Conservation (phyloP, 2,113 vertebrate species). For the Podocnemis expansa region DNA sequence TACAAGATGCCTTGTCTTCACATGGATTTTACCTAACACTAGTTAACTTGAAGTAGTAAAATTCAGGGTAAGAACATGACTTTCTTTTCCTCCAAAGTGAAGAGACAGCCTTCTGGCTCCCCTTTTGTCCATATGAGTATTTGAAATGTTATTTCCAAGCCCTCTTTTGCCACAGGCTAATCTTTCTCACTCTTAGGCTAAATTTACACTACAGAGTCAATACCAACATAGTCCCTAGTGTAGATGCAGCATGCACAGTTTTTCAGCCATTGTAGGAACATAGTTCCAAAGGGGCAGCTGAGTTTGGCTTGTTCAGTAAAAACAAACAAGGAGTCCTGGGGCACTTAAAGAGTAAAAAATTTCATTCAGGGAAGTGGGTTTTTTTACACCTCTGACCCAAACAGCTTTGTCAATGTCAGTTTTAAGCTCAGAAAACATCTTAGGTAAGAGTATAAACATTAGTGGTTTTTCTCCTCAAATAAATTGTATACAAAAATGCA, state of each 20-base stretch:
- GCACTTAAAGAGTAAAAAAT: no score
- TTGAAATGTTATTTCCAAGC: background rate
- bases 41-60: background rate
- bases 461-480: background rate
- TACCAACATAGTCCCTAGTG: background rate
- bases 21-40: background rate
- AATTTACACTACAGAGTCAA: background rate
- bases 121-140: constrained; percentile 26
- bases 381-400: background rate
- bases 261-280: background rate
- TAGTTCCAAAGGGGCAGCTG: no score
- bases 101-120: background rate
- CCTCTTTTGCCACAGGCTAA: background rate
- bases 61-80: background rate
- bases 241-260: background rate
- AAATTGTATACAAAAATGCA: background rate
- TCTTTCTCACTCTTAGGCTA: background rate
- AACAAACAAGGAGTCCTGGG: no score
- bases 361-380: background rate
- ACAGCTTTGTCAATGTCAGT: background rate
- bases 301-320: no score
- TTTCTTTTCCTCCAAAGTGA: background rate
- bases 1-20: background rate
- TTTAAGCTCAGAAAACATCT: background rate
- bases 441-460: background rate